These are phyloP conservation scores for Tauraco erythrolophus DNA, from an alignment of 2,113 vertebrate species.

Conservation along the genomic window DNA sequence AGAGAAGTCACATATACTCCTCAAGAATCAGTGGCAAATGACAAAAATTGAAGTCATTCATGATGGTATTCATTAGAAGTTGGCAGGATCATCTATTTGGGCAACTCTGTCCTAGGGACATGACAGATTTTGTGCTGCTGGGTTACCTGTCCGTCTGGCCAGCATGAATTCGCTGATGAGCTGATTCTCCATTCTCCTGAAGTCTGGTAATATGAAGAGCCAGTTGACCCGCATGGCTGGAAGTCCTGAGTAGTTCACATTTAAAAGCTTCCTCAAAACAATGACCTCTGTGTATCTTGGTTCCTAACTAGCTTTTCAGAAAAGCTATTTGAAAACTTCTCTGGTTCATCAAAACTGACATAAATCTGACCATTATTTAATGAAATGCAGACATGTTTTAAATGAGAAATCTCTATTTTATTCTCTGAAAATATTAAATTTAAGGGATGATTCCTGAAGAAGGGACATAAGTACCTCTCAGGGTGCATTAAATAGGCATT, in stretches of 20 bases:
- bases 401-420: background rate
- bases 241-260: background rate
- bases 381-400: background rate
- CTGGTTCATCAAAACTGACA: background rate
- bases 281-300: background rate
- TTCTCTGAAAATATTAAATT: background rate
- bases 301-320: background rate
- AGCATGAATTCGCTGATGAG: background rate
- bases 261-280: background rate
- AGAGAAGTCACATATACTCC: background rate
- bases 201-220: background rate
- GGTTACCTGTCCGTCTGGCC: background rate
- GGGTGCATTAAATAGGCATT: background rate
- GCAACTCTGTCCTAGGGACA: background rate
- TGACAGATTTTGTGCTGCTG: background rate
- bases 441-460: background rate
- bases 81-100: background rate
- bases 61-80: background rate
- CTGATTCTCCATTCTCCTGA: background rate
- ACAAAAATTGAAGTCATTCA: background rate
- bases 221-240: accelerated
- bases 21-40: background rate
- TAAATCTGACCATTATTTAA: background rate
- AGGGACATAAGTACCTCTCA: background rate
- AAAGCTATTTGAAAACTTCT: background rate